Percentiles rank a stretch among this genome's conserved stretches.
Conservation (phyloP, 2,113 vertebrate species). For the Periophthalmus modestus region DNA sequence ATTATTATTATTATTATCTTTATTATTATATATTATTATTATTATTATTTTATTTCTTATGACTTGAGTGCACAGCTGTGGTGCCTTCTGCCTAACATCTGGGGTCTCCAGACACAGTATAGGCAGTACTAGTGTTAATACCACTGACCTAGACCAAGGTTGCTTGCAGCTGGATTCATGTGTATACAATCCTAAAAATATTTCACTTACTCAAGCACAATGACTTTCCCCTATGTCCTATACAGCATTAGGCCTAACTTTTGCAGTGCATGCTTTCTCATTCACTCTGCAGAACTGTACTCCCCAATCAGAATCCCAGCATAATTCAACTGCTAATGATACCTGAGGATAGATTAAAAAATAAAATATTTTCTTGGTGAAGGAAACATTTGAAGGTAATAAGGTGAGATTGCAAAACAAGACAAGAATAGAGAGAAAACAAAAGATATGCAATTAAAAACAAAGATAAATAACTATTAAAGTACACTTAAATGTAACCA, state of each 20-base stretch:
- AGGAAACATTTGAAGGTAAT: too few species aligned
- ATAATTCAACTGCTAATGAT: neutral
- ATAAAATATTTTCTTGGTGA: neutral
- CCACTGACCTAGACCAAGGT: neutral
- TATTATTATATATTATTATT: too few species aligned
- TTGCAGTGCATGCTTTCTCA: neutral
- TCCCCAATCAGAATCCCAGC: neutral
- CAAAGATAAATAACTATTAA: too few species aligned
- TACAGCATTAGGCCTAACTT: neutral
- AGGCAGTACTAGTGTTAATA: conserved; percentile 15
- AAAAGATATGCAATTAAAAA: too few species aligned
- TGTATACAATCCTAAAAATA: neutral
- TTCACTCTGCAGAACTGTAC: too few species aligned
- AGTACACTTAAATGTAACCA: too few species aligned
- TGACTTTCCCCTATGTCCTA: neutral
- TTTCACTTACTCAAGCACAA: too few species aligned
- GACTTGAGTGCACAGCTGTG: neutral
- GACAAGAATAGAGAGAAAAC: too few species aligned
- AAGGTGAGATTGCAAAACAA: too few species aligned
- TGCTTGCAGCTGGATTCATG: neutral
- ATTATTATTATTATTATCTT: too few species aligned
- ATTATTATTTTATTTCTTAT: neutral
- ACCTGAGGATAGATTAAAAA: neutral
- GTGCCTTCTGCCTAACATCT: neutral
- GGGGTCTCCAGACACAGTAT: conserved; percentile 24